A percentile compares a stretch with the other conserved stretches of the same genome.
Evolutionary conservation across 2,797 vertebrate species (phyloP).

Genomic region (Chelon labrosus): DNA sequence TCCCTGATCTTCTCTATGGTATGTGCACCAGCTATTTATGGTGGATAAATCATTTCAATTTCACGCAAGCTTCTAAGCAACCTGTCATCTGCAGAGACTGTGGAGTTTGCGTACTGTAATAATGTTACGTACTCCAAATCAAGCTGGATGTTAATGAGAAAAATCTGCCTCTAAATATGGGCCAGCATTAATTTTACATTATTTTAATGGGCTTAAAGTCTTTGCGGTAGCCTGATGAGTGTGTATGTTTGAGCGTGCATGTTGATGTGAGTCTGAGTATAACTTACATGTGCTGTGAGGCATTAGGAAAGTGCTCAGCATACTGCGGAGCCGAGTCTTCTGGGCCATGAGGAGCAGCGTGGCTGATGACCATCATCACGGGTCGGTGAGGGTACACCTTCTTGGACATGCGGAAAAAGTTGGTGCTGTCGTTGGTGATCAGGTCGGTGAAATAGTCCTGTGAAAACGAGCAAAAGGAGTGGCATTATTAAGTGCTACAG

Average conservation of each 20-base stretch:
- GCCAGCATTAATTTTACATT: conserved; percentile 4
- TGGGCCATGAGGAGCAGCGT: conserved; percentile 95
- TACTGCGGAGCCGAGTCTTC: conserved; percentile 98
- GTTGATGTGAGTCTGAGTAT: conserved; percentile 52
- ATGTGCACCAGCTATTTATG: conserved; percentile 70
- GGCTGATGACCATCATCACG: conserved; percentile 97
- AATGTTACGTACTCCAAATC: conserved; percentile 54
- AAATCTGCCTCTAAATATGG: conserved; percentile 11
- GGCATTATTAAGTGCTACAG: not conserved
- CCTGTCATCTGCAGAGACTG: conserved; percentile 65
- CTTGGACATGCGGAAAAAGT: conserved; percentile 95
- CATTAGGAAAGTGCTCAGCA: conserved; percentile 90
- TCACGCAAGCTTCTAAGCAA: conserved; percentile 63
- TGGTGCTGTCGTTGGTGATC: conserved; percentile 97
- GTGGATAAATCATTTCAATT: conserved; percentile 80
- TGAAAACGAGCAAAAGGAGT: conserved; percentile 55
- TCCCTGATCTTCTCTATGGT: conserved; percentile 60
- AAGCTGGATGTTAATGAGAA: conserved; percentile 42
- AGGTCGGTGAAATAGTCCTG: conserved; percentile 97
- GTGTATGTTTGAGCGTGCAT: conserved; percentile 7
- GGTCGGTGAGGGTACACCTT: conserved; percentile 95
- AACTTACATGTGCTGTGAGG: conserved; percentile 98
- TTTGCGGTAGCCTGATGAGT: not conserved
- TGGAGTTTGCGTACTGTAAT: conserved; percentile 51
- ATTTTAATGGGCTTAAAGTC: not conserved